phyloP scores from a whole-genome alignment of 2,113 vertebrate species.

The Lota lota region DNA sequence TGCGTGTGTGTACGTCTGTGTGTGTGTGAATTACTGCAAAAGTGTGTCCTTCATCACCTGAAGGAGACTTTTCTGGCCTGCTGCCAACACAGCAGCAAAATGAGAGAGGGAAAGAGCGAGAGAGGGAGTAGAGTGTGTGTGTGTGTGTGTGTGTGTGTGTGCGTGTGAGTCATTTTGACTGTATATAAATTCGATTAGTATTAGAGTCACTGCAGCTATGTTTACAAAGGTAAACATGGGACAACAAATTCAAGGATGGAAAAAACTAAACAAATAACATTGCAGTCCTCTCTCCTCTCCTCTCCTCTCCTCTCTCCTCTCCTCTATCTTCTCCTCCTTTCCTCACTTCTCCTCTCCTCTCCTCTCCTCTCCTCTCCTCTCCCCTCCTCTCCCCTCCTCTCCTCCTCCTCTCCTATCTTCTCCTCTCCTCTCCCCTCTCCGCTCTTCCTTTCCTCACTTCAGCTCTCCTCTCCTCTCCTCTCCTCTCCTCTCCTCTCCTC shows the following conservation, averaged over 20 bases:
- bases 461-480: too few species aligned
- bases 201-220: not conserved
- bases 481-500: too few species aligned
- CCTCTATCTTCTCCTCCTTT: not conserved
- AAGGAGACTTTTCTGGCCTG: conserved; percentile 47
- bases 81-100: conserved; percentile 25
- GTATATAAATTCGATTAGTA: conserved; percentile 2
- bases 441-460: too few species aligned
- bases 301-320: not conserved
- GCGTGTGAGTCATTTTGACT: not conserved
- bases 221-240: too few species aligned
- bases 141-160: not conserved
- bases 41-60: conserved; percentile 55
- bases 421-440: too few species aligned
- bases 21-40: conserved; percentile 10
- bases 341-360: too few species aligned
- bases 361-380: too few species aligned
- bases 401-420: too few species aligned
- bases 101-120: not conserved
- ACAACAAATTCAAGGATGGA: too few species aligned
- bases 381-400: too few species aligned
- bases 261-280: too few species aligned
- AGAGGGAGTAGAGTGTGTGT: not conserved
- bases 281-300: not conserved
- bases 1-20: not conserved